phyloP scores from a whole-genome alignment of 2,113 vertebrate species.

The Nibea albiflora region DNA sequence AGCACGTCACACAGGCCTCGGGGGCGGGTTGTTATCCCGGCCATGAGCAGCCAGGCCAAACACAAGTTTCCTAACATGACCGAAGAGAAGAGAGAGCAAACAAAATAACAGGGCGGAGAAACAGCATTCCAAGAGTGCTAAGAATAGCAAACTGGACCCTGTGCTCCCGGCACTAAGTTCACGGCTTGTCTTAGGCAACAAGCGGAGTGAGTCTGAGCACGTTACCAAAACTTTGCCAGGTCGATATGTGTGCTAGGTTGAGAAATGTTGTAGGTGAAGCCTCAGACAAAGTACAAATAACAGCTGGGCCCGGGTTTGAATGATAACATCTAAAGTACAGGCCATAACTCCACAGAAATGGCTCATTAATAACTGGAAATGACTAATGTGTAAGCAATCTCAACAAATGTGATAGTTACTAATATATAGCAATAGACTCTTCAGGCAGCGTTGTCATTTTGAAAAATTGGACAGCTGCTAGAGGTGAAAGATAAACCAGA shows the following conservation, averaged over 20 bases:
- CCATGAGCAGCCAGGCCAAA: slow-evolving; percentile 53
- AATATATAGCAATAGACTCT: neutral
- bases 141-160: slow-evolving; percentile 83
- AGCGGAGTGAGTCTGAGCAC: slow-evolving; percentile 45
- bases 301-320: neutral
- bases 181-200: slow-evolving; percentile 65
- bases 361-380: neutral
- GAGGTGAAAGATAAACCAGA: slow-evolving; percentile 21
- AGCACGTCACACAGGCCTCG: slow-evolving; percentile 42
- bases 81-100: slow-evolving; percentile 69
- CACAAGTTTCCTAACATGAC: slow-evolving; percentile 72
- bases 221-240: slow-evolving; percentile 52
- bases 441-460: slow-evolving; percentile 2
- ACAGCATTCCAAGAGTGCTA: slow-evolving; percentile 83
- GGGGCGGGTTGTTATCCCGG: slow-evolving; percentile 48
- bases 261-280: slow-evolving; percentile 1
- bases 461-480: slow-evolving; percentile 9
- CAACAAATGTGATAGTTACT: neutral
- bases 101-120: slow-evolving; percentile 81
- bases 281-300: neutral
- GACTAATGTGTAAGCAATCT: neutral
- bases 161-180: slow-evolving; percentile 74
- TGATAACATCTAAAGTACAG: neutral
- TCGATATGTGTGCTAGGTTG: slow-evolving; percentile 10
- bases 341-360: neutral